Evolutionary conservation across 2,797 vertebrate genomes (phyloP).

Genomic region (Pangasius larnaudii): DNA sequence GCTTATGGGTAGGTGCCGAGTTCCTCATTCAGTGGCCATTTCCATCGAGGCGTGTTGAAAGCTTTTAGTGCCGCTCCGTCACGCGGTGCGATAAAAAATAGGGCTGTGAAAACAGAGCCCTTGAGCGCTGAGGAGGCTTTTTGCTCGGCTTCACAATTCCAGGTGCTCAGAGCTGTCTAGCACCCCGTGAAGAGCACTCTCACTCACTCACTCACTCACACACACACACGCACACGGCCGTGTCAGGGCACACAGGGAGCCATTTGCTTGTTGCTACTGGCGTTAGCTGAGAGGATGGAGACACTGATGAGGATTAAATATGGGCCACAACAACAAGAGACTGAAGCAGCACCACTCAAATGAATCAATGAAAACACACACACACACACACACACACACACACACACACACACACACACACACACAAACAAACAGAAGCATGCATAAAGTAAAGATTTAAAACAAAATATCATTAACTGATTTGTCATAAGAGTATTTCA

Average conservation of each 20-base stretch:
- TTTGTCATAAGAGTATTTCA: constrained; percentile 13
- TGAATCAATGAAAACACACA: constrained; percentile 48
- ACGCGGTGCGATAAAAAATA: constrained; percentile 72
- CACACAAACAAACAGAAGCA: constrained; percentile 11
- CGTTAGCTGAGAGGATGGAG: constrained; percentile 86
- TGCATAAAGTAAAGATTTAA: constrained; percentile 23
- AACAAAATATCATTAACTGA: neutral
- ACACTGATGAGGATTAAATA: constrained; percentile 90
- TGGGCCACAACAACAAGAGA: constrained; percentile 76
- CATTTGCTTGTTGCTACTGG: constrained; percentile 90
- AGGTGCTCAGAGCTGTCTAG: constrained; percentile 91
- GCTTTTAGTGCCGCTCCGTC: constrained; percentile 64
- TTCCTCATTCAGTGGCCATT: constrained; percentile 36
- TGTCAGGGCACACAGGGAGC: constrained; percentile 92
- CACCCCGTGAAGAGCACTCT: constrained; percentile 83
- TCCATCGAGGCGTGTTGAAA: constrained; percentile 40
- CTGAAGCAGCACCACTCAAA: constrained; percentile 56
- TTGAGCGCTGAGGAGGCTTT: constrained; percentile 79
- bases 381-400: constrained; percentile 13
- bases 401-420: neutral
- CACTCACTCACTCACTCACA: constrained; percentile 57
- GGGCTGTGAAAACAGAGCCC: constrained; percentile 90
- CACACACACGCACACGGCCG: constrained; percentile 55
- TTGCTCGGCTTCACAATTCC: constrained; percentile 89
- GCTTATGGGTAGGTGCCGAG: constrained; percentile 20